These are phyloP conservation scores for Oostethus manadensis DNA, from an alignment of 2,113 vertebrate genomes.

Conservation along the genomic window DNA sequence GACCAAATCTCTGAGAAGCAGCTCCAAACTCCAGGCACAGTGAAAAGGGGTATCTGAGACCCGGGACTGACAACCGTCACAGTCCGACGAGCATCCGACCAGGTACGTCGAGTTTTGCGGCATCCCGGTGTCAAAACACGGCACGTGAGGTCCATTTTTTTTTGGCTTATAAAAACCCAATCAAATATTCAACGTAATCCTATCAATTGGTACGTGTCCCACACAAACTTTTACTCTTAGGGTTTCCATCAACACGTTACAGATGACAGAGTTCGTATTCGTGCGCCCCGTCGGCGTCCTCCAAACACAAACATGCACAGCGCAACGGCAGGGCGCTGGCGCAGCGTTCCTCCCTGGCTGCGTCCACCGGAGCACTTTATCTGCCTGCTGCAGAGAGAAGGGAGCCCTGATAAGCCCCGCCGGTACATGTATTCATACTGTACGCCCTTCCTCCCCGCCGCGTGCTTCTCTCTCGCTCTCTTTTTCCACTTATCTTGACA, in stretches of 20 bases:
- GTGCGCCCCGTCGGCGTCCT: conserved; percentile 17
- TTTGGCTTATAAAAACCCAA: no score
- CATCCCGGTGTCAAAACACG: no score
- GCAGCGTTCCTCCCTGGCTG: conserved; percentile 60
- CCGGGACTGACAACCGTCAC: no score
- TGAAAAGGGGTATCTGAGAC: no score
- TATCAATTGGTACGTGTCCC: neutral
- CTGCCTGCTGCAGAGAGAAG: conserved; percentile 66
- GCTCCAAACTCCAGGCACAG: no score
- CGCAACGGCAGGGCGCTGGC: conserved; percentile 31
- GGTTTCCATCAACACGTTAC: neutral
- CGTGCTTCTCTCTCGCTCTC: conserved; percentile 42
- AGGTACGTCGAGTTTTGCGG: no score
- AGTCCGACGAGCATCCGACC: no score
- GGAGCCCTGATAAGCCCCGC: conserved; percentile 56
- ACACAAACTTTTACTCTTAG: no score
- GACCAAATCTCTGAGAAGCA: no score
- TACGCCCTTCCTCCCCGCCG: conserved; percentile 14
- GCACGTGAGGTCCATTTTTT: no score
- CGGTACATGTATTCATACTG: conserved; percentile 21
- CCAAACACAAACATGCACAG: conserved; percentile 34
- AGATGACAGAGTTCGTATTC: conserved; percentile 16
- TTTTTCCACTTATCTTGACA: conserved; percentile 69
- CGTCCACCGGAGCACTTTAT: conserved; percentile 66
- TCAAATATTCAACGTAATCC: neutral